A percentile compares a stretch with the other conserved stretches of the same genome.
Evolutionary conservation across 1,140 invertebrate species (phyloP).

Genomic region (Coelopa frigida): DNA sequence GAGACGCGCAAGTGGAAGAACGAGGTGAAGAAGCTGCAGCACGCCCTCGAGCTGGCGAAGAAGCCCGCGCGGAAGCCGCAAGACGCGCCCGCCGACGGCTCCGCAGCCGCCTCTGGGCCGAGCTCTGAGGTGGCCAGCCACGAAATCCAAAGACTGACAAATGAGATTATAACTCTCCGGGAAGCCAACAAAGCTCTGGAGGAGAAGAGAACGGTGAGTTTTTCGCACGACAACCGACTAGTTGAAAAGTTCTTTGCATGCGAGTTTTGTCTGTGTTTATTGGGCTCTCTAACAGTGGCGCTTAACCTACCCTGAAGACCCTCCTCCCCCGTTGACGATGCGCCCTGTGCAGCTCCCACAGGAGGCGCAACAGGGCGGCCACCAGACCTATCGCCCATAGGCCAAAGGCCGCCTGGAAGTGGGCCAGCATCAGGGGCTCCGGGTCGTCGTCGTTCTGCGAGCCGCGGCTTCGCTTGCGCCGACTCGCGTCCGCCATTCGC

Average conservation of each 20-base stretch:
- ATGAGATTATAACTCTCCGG: constrained; percentile 38
- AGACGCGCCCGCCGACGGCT: constrained; percentile 6
- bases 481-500: constrained; percentile 31
- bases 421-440: constrained; percentile 30
- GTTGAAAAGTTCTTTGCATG: too few relatives aligned
- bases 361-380: constrained; percentile 19
- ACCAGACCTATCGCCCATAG: constrained; percentile 26
- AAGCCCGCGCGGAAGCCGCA: constrained; percentile 15
- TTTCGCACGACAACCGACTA: too few relatives aligned
- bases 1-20: constrained; percentile 40
- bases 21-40: constrained; percentile 40
- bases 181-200: constrained; percentile 40
- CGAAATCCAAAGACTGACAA: constrained; percentile 44
- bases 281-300: too few relatives aligned
- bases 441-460: constrained; percentile 18
- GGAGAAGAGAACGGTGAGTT: constrained; percentile 39
- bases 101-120: not conserved
- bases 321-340: too few relatives aligned
- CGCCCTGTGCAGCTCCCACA: constrained; percentile 19
- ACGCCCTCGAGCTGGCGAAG: constrained; percentile 28
- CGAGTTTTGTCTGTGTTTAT: too few relatives aligned
- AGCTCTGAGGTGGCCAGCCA: constrained; percentile 26
- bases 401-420: constrained; percentile 34
- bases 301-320: too few relatives aligned
- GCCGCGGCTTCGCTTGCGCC: constrained; percentile 22